Conservation (phyloP, 2,113 vertebrate genomes). For the Ornithorhynchus anatinus region DNA sequence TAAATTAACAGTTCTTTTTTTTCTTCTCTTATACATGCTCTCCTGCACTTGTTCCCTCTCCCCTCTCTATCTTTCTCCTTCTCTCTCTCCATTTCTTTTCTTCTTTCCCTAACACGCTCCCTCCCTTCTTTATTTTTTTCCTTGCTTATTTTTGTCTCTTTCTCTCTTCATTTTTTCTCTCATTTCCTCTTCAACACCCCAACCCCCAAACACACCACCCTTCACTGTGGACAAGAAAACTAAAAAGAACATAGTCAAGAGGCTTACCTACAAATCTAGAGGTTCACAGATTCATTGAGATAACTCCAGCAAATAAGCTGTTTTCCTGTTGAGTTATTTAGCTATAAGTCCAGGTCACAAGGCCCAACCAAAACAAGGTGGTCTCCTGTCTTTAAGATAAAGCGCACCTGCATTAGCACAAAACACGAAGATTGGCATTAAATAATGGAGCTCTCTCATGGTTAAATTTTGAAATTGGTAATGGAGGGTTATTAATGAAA, state of each 20-base stretch:
- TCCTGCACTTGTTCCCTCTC: background rate
- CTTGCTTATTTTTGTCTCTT: background rate
- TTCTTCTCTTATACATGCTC: no score
- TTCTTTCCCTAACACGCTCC: background rate
- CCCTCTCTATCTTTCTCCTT: conserved; percentile 15
- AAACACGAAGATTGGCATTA: background rate
- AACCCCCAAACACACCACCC: no score
- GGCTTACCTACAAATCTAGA: conserved; percentile 15
- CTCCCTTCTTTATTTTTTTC: background rate
- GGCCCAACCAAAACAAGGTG: background rate
- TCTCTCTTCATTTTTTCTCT: background rate
- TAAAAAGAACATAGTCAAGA: conserved; percentile 41
- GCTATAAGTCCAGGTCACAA: background rate
- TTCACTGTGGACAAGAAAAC: conserved; percentile 65
- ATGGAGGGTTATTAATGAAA: conserved; percentile 46
- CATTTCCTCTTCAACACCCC: background rate
- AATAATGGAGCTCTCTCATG: conserved; percentile 7
- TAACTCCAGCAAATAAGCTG: conserved; percentile 47
- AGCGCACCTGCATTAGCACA: background rate
- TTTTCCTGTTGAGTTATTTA: background rate
- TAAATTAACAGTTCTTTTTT: conserved; percentile 62
- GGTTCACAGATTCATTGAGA: conserved; percentile 5
- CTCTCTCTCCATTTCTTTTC: conserved; percentile 13
- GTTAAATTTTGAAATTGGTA: conserved; percentile 22
- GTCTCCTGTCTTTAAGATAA: background rate